Percentiles rank a stretch among this genome's conserved stretches.
Evolutionary conservation across 2,888 invertebrate genomes (phyloP).

Genomic region (Thera britannica): DNA sequence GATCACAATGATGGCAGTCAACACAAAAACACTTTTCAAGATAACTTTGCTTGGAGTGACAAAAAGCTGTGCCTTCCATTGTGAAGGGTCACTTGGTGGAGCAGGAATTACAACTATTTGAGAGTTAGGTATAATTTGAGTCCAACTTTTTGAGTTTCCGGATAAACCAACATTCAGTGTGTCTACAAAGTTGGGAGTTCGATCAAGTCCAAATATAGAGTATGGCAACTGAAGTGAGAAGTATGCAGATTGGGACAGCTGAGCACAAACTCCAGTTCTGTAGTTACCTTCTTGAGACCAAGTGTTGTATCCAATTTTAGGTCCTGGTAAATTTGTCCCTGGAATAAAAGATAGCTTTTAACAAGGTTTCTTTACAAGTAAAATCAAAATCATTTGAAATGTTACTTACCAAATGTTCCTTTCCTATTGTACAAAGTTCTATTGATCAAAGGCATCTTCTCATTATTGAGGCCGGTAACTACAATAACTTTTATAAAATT

Average conservation of each 20-base stretch:
- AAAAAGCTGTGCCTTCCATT: constrained; percentile 96
- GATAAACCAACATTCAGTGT: constrained; percentile 91
- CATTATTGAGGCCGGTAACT: constrained; percentile 91
- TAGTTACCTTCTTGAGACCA: constrained; percentile 94
- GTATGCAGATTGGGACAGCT: constrained; percentile 96
- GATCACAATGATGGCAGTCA: constrained; percentile 93
- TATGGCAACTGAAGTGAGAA: constrained; percentile 97
- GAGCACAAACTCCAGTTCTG: constrained; percentile 92
- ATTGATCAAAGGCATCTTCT: constrained; percentile 88
- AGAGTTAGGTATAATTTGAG: constrained; percentile 98
- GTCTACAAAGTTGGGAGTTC: constrained; percentile 99
- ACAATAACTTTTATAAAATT: constrained; percentile 98
- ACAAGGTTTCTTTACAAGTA: background rate
- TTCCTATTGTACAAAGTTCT: constrained; percentile 91
- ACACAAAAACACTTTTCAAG: constrained; percentile 94
- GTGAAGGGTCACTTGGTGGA: constrained; percentile 89
- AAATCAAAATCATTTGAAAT: background rate
- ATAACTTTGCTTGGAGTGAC: constrained; percentile 97
- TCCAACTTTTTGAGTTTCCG: constrained; percentile 90
- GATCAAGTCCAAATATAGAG: constrained; percentile 97
- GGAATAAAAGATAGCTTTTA: constrained; percentile 42
- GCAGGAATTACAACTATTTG: constrained; percentile 98
- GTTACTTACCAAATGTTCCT: constrained; percentile 88
- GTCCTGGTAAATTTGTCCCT: constrained; percentile 95
- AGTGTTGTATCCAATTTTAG: constrained; percentile 93